phyloP scores from a whole-genome alignment of 2,888 invertebrate species.

The Palloptera scutellata region DNA sequence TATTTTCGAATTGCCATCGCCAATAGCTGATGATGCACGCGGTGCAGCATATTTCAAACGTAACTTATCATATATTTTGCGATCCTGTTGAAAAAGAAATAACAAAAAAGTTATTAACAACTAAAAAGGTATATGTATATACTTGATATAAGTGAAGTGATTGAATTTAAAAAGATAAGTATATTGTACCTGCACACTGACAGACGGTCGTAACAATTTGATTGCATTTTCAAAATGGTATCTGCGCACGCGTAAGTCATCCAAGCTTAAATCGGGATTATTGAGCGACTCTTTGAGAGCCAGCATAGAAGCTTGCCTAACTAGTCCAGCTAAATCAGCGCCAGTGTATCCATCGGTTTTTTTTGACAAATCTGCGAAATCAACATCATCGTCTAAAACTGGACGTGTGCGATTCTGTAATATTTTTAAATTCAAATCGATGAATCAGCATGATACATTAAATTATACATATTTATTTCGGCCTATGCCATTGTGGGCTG shows the following conservation, averaged over 20 bases:
- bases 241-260: conserved; percentile 70
- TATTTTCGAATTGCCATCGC: conserved; percentile 1
- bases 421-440: not conserved
- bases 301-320: conserved; percentile 85
- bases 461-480: conserved; percentile 14
- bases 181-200: conserved; percentile 74
- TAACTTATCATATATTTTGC: conserved; percentile 78
- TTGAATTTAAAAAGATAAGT: too few species aligned
- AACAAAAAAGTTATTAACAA: not conserved
- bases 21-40: conserved; percentile 37
- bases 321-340: conserved; percentile 90
- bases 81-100: conserved; percentile 67
- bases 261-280: conserved; percentile 63
- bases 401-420: conserved; percentile 81
- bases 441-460: conserved; percentile 18
- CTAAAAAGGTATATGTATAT: conserved; percentile 6
- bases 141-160: too few species aligned
- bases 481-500: too few species aligned
- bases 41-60: conserved; percentile 71
- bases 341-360: conserved; percentile 86
- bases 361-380: conserved; percentile 75
- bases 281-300: conserved; percentile 81
- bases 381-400: conserved; percentile 76
- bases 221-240: conserved; percentile 82
- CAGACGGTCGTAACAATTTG: conserved; percentile 84